Evolutionary conservation across 2,888 invertebrate species (phyloP), one percentile per base, ranked within the genome.

Genomic region (Phyllotreta cruciferae): DNA sequence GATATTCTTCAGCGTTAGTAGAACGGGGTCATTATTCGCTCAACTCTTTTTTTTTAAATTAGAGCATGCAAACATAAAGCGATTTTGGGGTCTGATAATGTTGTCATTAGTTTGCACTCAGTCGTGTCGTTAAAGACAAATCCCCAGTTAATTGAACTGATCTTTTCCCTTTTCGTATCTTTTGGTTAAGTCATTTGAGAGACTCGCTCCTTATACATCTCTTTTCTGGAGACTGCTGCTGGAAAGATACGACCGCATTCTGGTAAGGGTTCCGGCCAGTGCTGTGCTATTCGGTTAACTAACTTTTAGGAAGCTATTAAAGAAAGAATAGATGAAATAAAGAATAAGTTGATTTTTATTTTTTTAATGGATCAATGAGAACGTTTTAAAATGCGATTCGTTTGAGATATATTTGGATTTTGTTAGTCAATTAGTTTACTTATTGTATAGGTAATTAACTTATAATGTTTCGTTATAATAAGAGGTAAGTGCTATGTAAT

Each of bases 31-130:
- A 50, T 36, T 14, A 35, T 36, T 44, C 44, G 7, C 7, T 44
- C 10, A 44, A 44, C 44, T 44, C 44, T 44, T 49, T 49, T 49
- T n/a, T 49, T 49, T 49, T 24, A 24, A 24, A 49, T 35, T 49
- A 49, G 54, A 54, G 54, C 54, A 56, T 56, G 62, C 56, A 62
- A 62, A 62, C 62, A 57, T 52, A 62, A 56, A 62, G 39, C 52
- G 62, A 62, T 57, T 62, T 53, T 47, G 47, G 41, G 55, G 62
- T 53, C 53, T 53, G 62, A 62, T 62, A 62, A 57, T 57, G 62
- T 56, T 62, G 62, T 57, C 62, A 52, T 62, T 62, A 62, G 57
- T 62, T 62, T 62, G 57, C 62, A 57, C 62, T 47, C 57, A 62
- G 62, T 57, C 49, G 49, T 57, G 53, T 42, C 57, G 62, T 52